phyloP scores from a whole-genome alignment of 2,888 invertebrate genomes.

The Camptogramma bilineatum region DNA sequence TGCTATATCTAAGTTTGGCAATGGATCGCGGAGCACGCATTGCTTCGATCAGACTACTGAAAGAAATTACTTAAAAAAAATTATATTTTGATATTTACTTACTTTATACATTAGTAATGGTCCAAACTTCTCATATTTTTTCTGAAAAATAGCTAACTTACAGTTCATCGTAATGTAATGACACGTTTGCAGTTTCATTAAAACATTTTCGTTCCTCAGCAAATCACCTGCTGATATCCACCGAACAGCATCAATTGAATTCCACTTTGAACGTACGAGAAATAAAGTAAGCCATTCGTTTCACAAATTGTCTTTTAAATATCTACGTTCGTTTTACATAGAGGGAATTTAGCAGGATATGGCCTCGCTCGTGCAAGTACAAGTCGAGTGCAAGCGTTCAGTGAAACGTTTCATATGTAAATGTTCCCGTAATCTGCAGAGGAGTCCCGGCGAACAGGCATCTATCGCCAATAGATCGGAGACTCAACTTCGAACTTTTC shows the following conservation, averaged over 20 bases:
- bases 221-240: slow-evolving; percentile 13
- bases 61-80: too few species aligned
- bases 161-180: background rate
- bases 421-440: slow-evolving; percentile 76
- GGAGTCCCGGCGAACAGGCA: slow-evolving; percentile 65
- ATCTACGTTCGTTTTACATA: slow-evolving; percentile 61
- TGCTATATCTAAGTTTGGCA: too few species aligned
- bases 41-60: too few species aligned
- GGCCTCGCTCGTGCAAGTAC: slow-evolving; percentile 64
- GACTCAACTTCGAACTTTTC: slow-evolving; percentile 66
- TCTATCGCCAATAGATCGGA: slow-evolving; percentile 72
- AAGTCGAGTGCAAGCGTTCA: slow-evolving; percentile 72
- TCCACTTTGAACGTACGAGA: slow-evolving; percentile 49
- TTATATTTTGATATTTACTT: too few species aligned
- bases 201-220: background rate
- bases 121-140: too few species aligned
- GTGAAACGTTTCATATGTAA: slow-evolving; percentile 82
- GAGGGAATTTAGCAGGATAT: slow-evolving; percentile 63
- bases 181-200: background rate
- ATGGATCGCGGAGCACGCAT: too few species aligned
- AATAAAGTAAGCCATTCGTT: slow-evolving; percentile 49
- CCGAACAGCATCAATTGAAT: slow-evolving; percentile 42
- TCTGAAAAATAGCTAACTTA: background rate
- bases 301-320: slow-evolving; percentile 55
- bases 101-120: too few species aligned